Evolutionary conservation across 2,797 vertebrate species (phyloP), one percentile per base, ranked within the genome.

Genomic region (Halcyon leucocephala): DNA sequence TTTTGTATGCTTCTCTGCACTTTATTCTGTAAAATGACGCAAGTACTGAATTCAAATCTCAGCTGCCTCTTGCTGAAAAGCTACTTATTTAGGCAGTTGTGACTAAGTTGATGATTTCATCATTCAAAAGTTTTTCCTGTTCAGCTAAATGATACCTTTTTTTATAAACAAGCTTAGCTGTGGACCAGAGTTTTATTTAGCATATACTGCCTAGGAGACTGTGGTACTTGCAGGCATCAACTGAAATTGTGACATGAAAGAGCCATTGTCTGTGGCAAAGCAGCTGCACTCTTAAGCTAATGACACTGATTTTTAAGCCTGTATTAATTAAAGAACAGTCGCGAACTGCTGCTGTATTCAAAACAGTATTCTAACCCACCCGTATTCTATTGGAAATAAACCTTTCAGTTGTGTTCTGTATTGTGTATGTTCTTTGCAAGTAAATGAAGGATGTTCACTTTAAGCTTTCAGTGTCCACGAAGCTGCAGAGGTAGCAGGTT

Each of bases 171-270:
- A 37, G 22, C 17, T 58, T 57, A 82, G 42, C 55, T 80, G 19
- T 84, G 46, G 66, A 26, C 31, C 25, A 12, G 46, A 22, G 51
- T 83, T 93, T 60, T n/a, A 17, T 91, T 64, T 85, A 76, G 67
- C 71, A 9, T 84, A 25, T 35, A 48, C 29, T 72, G 72, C 81
- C 69, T 78, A 46, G 54, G 89, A 37, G 73, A 94, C 35, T 52
- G 26, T 66, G 64, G 44, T 70, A 35, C 61, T 90, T 90, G 51
- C 42, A 74, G 18, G 78, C 80, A 42, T 88, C 62, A 17, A 0
- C 54, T 94, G 88, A 70, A 84, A 42, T 21, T 66, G 76, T 87
- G 66, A 86, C 88, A 94, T 92, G 90, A 98, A 97, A 97, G 95
- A 95, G 57, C 89, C 67, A 61, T 95, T 96, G 95, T 97, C 93